Evolutionary conservation across 1,140 invertebrate genomes (phyloP).

Genomic region (Drosophila pruinosa): DNA sequence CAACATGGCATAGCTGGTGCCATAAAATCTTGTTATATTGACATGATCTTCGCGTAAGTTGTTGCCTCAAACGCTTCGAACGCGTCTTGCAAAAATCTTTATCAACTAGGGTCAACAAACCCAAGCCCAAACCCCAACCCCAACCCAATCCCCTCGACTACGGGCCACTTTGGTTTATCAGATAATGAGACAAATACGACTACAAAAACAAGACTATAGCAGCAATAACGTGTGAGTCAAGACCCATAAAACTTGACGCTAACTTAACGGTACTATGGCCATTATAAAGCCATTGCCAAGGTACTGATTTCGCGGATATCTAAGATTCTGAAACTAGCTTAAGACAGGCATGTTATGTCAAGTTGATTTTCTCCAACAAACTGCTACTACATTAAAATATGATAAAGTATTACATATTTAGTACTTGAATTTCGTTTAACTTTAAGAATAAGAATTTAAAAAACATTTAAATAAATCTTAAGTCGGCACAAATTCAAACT

Average conservation of each 20-base stretch:
- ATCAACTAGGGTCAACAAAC: slow-evolving; percentile 74
- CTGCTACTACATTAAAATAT: no score
- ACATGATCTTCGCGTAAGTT: slow-evolving; percentile 73
- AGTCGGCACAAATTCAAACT: neutral
- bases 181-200: slow-evolving; percentile 66
- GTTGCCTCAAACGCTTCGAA: slow-evolving; percentile 36
- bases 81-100: slow-evolving; percentile 71
- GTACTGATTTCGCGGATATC: slow-evolving; percentile 24
- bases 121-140: no score
- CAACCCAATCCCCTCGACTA: slow-evolving; percentile 1
- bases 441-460: no score
- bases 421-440: no score
- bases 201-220: slow-evolving; percentile 1
- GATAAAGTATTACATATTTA: no score
- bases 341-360: neutral
- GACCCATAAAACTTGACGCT: slow-evolving; percentile 60
- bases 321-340: neutral
- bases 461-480: no score
- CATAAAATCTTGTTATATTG: slow-evolving; percentile 61
- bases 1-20: slow-evolving; percentile 9
- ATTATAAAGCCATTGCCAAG: slow-evolving; percentile 51
- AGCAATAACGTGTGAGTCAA: slow-evolving; percentile 58
- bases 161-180: slow-evolving; percentile 55
- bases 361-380: no score
- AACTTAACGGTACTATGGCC: slow-evolving; percentile 58